Base-by-base conservation (phyloP, 2,797 vertebrate genomes). In the Champsocephalus gunnari region DNA sequence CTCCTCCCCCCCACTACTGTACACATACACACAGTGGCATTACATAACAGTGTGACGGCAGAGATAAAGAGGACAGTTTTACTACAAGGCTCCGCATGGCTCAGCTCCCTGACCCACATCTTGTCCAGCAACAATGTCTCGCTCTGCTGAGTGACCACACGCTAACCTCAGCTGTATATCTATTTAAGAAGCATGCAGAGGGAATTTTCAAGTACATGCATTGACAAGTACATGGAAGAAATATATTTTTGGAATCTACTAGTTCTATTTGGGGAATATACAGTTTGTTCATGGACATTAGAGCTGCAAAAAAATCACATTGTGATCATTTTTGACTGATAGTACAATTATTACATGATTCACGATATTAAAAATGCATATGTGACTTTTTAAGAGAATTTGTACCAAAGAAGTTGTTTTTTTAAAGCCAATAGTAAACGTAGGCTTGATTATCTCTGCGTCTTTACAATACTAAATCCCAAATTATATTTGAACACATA, bases 41-140 rank as follows among this genome's bases (percentile, higher is more conserved):
- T 94, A 77, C 88, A 86, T 94, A 94, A 94, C 89, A 71, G 80
- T 82, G 88, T 91, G 92, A 92, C 90, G 90, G 88, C 79, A 64
- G 85, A 92, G 90, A 93, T 93, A 88, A 93, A 92, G 90, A 82
- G 92, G 84, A 73, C 86, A 84, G 88, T 92, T 93, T 94, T 94
- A 93, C 93, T 92, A 92, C 90, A 79, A 86, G 87, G 77, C 83
- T 86, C 62, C 65, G 83, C 69, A n/a, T 79, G 83, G 89, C 89
- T 90, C 87, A 87, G 85, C 91, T 92, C 71, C 89, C 82, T 94
- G 93, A 94, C 93, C 93, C 86, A 93, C 88, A 92, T 94, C 83
- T 81, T 83, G 77, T 75, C 88, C 83, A 12, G 73, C 76, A 79
- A 79, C 86, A 87, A 79, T 83, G 69, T 14, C 58, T 66, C 13